phyloP scores from a whole-genome alignment of 2,113 vertebrate species.

The Gulo gulo region DNA sequence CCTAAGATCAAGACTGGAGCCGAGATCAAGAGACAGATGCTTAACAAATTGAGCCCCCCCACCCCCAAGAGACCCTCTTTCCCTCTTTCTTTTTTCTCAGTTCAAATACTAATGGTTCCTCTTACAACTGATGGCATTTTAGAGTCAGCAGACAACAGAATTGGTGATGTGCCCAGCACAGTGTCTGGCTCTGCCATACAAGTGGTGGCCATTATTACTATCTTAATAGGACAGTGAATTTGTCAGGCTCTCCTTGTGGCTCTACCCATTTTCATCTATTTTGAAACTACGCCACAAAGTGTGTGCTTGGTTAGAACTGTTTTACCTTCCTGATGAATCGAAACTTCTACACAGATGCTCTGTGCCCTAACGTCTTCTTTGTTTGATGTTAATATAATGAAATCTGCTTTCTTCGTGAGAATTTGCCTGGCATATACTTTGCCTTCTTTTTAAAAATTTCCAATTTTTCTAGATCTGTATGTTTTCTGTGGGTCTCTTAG shows the following conservation, averaged over 20 bases:
- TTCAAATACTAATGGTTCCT: not conserved
- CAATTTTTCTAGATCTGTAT: not conserved
- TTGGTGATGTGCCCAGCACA: accelerated
- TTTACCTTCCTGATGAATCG: not conserved
- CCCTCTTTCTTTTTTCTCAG: not conserved
- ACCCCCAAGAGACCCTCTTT: not conserved
- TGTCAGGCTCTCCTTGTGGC: not conserved
- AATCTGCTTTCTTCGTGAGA: not conserved
- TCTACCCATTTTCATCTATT: not conserved
- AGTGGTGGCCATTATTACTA: no score
- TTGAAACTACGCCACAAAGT: not conserved
- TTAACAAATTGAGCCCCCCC: not conserved
- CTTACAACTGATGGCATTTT: not conserved
- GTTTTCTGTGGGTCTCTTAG: not conserved
- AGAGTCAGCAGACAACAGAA: not conserved
- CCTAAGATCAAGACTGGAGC: not conserved
- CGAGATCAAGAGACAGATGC: not conserved
- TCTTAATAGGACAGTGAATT: not conserved
- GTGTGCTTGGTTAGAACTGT: not conserved
- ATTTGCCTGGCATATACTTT: not conserved
- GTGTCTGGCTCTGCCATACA: not conserved
- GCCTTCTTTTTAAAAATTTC: not conserved
- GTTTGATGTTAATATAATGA: not conserved
- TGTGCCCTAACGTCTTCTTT: not conserved
- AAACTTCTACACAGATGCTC: not conserved